Base-by-base conservation (phyloP, 2,797 vertebrate genomes). In the Cuculus canorus region DNA sequence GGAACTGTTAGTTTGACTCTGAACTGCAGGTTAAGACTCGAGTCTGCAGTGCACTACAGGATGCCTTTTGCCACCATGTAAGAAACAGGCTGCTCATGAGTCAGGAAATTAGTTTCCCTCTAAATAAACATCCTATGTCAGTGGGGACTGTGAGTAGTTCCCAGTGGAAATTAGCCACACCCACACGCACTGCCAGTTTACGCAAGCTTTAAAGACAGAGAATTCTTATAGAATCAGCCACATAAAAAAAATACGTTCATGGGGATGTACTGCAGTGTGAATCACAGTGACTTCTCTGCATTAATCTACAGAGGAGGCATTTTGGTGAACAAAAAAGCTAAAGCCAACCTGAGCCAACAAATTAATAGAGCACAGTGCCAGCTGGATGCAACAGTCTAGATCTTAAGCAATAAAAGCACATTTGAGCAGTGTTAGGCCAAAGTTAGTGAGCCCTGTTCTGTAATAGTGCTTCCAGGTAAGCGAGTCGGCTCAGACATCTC, bases 121-220 rank as follows among this genome's bases (percentile, higher is more conserved):
- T 90, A 86, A 95, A 96, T 65, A 95, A 96, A 88, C 66, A 94
- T n/a, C 33, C 72, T 77, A 30, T 91, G 84, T 91, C 92, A 95
- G 35, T 78, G 68, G 60, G 91, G 75, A 95, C 79, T 68, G 32
- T 86, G 87, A 96, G 88, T 35, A 81, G 86, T 16, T 87, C 73
- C 63, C 64, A 82, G 27, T 70, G 89, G 83, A 81, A 82, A 80
- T 71, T 82, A 85, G 91, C 88, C 93, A 86, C 82, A 91, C 68
- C 71, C 83, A 86, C 68, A 47, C 0, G 7, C 9, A 2, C 41
- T 95, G 76, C 71, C 68, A 56, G 81, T 41, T 95, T 92, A 88
- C 59, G 52, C 69, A 95, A 92, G 68, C 41, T 79, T 50, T 90
- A 56, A 65, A 88, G 83, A 61, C 25, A 88, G 79, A 39, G 19